Conservation (phyloP, 2,888 invertebrate species). For the Dryococelus australis region DNA sequence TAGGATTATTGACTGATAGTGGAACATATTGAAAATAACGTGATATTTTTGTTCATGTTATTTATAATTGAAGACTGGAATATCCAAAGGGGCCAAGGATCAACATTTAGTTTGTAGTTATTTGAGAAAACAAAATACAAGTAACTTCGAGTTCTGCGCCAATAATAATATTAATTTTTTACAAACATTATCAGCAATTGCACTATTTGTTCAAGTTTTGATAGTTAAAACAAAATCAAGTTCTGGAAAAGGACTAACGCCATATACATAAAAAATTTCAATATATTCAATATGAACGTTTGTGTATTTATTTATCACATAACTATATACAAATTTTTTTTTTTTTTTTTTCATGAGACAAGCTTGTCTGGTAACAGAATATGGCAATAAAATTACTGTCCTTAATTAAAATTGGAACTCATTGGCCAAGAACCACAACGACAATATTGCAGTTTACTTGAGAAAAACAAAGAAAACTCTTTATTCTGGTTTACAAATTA, state of each 20-base stretch:
- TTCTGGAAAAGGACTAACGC: not conserved
- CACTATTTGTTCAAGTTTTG: not conserved
- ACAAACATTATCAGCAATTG: not conserved
- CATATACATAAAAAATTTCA: not conserved
- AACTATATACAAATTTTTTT: too few species aligned
- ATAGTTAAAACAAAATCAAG: not conserved
- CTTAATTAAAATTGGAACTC: too few species aligned
- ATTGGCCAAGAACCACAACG: too few species aligned
- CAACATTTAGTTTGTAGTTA: not conserved
- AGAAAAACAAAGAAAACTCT: too few species aligned
- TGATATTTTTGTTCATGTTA: too few species aligned
- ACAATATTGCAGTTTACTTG: too few species aligned
- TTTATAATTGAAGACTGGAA: not conserved
- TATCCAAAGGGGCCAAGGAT: not conserved
- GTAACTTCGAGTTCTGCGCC: not conserved
- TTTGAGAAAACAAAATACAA: slow-evolving; percentile 2
- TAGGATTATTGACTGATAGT: too few species aligned
- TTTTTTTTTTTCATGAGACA: not conserved
- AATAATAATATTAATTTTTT: not conserved
- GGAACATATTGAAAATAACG: too few species aligned
- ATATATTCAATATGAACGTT: not conserved
- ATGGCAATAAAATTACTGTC: not conserved
- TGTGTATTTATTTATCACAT: not conserved
- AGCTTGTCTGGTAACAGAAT: not conserved
- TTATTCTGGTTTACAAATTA: too few species aligned